These are phyloP conservation scores for Pristionchus fissidentatus DNA, from an alignment of 2,888 invertebrate species.

Conservation along the genomic window DNA sequence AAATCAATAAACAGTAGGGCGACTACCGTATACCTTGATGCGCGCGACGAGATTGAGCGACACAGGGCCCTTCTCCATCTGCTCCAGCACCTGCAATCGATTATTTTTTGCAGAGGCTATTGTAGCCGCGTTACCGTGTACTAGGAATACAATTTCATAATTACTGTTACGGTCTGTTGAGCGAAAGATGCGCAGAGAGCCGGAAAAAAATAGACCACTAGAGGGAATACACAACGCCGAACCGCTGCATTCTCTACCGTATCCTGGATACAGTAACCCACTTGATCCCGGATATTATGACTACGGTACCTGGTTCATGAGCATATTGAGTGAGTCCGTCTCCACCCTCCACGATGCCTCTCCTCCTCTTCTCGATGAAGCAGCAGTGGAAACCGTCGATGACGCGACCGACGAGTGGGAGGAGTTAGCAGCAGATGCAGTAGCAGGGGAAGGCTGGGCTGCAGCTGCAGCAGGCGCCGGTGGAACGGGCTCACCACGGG, in stretches of 20 bases:
- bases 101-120: too few relatives aligned
- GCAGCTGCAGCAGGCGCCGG: not conserved
- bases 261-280: not conserved
- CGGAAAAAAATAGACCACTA: too few relatives aligned
- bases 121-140: too few relatives aligned
- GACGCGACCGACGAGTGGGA: not conserved
- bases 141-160: too few relatives aligned
- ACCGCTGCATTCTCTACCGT: not conserved
- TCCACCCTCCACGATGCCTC: slow-evolving; percentile 64
- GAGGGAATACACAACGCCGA: not conserved
- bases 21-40: slow-evolving; percentile 57
- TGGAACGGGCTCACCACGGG: slow-evolving; percentile 14
- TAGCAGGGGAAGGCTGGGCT: not conserved
- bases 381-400: not conserved
- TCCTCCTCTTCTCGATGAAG: slow-evolving; percentile 4
- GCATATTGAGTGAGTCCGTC: slow-evolving; percentile 73
- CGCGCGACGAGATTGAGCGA: slow-evolving; percentile 71
- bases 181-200: too few relatives aligned
- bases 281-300: not conserved
- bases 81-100: slow-evolving; percentile 67
- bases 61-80: slow-evolving; percentile 75
- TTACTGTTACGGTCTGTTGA: too few relatives aligned
- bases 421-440: not conserved
- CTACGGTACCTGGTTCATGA: slow-evolving; percentile 72
- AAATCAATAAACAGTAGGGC: not conserved